These are phyloP conservation scores for Portunus trituberculatus DNA, from an alignment of 1,140 invertebrate genomes.

Conservation along the genomic window DNA sequence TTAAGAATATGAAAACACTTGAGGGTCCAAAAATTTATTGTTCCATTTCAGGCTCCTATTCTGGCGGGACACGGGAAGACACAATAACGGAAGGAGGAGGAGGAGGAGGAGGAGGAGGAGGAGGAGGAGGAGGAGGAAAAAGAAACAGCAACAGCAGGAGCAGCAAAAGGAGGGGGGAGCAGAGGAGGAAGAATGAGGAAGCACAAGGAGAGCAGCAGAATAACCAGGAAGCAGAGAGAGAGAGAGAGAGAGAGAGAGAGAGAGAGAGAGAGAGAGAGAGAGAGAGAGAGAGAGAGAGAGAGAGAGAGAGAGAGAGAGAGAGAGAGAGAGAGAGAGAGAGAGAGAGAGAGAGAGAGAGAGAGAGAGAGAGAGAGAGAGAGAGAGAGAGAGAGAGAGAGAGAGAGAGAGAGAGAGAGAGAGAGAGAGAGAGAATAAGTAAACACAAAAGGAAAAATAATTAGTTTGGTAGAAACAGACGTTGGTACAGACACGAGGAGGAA, in stretches of 20 bases:
- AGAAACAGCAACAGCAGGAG: background rate
- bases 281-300: background rate
- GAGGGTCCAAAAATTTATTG: no score
- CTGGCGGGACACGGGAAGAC: background rate
- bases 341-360: no score
- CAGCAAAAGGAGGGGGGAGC: background rate
- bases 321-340: background rate
- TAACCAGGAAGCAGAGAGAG: no score
- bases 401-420: constrained; percentile 22
- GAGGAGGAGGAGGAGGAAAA: background rate
- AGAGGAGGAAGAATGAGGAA: background rate
- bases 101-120: background rate
- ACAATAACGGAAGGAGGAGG: background rate
- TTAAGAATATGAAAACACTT: no score
- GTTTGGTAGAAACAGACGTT: background rate
- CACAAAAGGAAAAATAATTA: no score
- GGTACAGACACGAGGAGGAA: background rate
- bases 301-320: background rate
- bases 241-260: no score
- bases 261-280: constrained; percentile 21
- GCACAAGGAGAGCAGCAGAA: background rate
- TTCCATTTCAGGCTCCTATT: no score
- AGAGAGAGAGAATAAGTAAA: background rate
- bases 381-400: constrained; percentile 29
- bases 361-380: background rate